Evolutionary conservation across 1,140 invertebrate species (phyloP), one percentile per base, ranked within the genome.

Genomic region (Hirudo medicinalis): DNA sequence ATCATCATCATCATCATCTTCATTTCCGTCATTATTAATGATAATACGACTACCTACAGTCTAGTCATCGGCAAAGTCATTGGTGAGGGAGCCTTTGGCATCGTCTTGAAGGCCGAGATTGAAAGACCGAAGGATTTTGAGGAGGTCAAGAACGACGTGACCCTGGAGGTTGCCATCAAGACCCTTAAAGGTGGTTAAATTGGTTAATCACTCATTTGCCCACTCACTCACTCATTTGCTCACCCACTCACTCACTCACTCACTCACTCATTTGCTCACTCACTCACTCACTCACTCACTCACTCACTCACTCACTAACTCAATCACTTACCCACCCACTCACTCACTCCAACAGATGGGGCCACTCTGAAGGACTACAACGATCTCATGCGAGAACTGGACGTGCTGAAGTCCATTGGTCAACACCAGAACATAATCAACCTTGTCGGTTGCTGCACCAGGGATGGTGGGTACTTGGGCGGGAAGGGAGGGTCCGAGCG

Each of bases 71-170:
- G 76, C 2, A 74, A 77, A 27, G 73, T 75, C 0, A 82, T 96
- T n/a, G 92, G 93, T 15, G 87, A 89, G 54, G 92, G 92, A 29
- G 92, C 91, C 2, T 96, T 94, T 80, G 92, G 92, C 20, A 88
- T 92, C 4, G 92, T 96, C 0, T 86, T 92, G 77, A 92, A 92
- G 83, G 93, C 89, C 0, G 20, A 70, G 54, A 3, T 57, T 19
- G 36, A n/a, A 25, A 36, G 40, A 54, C 22, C 49, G 19, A 29
- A 29, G 27, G 55, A 17, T 75, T 63, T 36, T 25, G 25, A 17
- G 66, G 63, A 40, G 25, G 20, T 5, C 8, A 19, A 32, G 36
- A 32, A 66, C 5, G 53, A 67, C 29, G 40, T 69, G 4, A 43
- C 54, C 20, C 60, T 70, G 53, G 73, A 70, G 40, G 71, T 70